A percentile compares a stretch with the other conserved stretches of the same genome.
Conservation (phyloP, 2,113 vertebrate genomes). For the Gasterosteus nipponicus region DNA sequence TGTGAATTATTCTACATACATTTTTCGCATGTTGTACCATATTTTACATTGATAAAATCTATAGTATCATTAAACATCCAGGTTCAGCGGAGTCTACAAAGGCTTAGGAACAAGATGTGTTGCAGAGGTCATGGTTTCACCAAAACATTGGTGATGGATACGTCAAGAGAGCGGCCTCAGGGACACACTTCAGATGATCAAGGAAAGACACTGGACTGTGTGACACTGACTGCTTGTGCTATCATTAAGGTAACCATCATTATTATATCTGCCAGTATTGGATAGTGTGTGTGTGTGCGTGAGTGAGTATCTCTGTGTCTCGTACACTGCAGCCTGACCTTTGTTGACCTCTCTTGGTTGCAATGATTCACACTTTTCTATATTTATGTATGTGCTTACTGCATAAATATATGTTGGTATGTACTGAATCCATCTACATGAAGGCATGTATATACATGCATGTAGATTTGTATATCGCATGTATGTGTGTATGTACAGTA, state of each 20-base stretch:
- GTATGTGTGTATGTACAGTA: background rate
- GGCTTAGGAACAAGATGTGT: conserved; percentile 41
- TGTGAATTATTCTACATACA: conserved; percentile 25
- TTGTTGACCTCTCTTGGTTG: background rate
- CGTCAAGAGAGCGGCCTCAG: conserved; percentile 29
- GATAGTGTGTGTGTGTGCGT: background rate
- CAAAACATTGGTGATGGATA: conserved; percentile 20
- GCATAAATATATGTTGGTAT: background rate
- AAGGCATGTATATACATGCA: background rate
- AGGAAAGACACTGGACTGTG: background rate
- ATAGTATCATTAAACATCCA: conserved; percentile 57
- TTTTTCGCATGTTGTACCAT: conserved; percentile 42
- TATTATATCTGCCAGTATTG: background rate
- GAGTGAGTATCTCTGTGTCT: background rate
- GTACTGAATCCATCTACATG: background rate
- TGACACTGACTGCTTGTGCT: conserved; percentile 35
- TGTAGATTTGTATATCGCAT: background rate
- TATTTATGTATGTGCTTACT: no score
- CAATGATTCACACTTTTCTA: background rate
- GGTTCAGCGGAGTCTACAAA: conserved; percentile 56
- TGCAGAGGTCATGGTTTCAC: conserved; percentile 38
- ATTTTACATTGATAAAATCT: conserved; percentile 63
- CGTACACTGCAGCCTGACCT: background rate
- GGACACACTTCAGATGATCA: conserved; percentile 5
- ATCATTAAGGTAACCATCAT: background rate